phyloP scores from a whole-genome alignment of 2,113 vertebrate genomes.

The Aptenodytes forsteri region DNA sequence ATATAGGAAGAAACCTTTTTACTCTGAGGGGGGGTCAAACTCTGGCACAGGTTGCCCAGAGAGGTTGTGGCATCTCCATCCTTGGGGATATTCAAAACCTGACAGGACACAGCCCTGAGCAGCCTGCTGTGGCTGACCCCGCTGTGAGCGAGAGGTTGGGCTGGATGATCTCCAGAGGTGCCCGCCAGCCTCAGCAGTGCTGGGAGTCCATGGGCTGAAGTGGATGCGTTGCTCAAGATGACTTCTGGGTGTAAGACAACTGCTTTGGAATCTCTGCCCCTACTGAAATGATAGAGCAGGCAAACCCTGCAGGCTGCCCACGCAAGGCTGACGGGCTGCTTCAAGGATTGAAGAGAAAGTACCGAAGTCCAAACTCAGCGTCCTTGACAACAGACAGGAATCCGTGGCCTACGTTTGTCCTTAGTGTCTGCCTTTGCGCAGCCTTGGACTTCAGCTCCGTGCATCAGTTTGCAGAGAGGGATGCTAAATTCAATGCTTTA shows the following conservation, averaged over 20 bases:
- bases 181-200: accelerated
- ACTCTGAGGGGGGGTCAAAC: neutral
- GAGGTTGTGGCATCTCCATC: neutral
- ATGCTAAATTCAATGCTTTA: neutral
- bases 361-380: neutral
- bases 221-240: neutral
- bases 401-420: neutral
- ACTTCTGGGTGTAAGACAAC: neutral
- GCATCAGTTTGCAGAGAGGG: neutral
- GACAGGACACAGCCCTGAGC: neutral
- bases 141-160: neutral
- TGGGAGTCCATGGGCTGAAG: neutral
- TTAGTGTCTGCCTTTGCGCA: neutral
- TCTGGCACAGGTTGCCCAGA: neutral
- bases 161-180: neutral
- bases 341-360: neutral
- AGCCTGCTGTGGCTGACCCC: neutral
- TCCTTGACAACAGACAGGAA: accelerated
- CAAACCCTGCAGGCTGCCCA: accelerated
- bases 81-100: neutral
- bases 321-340: neutral
- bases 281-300: neutral
- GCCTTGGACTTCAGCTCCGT: neutral
- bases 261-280: neutral
- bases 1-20: neutral